These are phyloP conservation scores for Agrotis segetum DNA, from an alignment of 2,888 invertebrate genomes.

Conservation along the genomic window DNA sequence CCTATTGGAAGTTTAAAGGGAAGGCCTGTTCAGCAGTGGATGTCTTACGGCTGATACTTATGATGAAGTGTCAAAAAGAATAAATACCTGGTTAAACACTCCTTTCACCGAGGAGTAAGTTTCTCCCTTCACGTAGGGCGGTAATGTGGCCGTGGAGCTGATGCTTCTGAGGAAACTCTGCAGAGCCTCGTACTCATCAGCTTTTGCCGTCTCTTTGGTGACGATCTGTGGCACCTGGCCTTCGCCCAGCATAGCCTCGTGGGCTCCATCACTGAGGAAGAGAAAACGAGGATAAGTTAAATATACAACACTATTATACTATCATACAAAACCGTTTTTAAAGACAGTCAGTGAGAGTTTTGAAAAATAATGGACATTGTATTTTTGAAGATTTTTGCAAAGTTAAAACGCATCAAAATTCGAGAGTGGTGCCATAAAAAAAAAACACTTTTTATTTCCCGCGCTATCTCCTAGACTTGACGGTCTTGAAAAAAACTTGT, in stretches of 20 bases:
- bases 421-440: not conserved
- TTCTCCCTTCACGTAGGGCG: constrained; percentile 88
- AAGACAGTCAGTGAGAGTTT: no score
- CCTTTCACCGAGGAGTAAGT: constrained; percentile 86
- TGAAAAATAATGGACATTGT: no score
- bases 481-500: not conserved
- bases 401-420: no score
- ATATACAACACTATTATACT: not conserved
- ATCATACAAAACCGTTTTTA: no score
- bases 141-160: constrained; percentile 88
- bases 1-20: no score
- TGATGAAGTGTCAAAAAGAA: no score
- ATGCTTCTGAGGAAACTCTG: constrained; percentile 88
- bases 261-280: constrained; percentile 85
- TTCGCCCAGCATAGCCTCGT: constrained; percentile 84
- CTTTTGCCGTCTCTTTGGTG: constrained; percentile 77
- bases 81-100: constrained; percentile 86
- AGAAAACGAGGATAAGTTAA: constrained; percentile 5
- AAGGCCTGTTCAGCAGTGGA: no score
- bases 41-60: no score
- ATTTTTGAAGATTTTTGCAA: no score
- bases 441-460: not conserved
- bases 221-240: constrained; percentile 76
- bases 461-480: not conserved
- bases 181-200: constrained; percentile 87